Base-by-base conservation (phyloP, 2,888 invertebrate genomes). In the Chromoteleia sp. region DNA sequence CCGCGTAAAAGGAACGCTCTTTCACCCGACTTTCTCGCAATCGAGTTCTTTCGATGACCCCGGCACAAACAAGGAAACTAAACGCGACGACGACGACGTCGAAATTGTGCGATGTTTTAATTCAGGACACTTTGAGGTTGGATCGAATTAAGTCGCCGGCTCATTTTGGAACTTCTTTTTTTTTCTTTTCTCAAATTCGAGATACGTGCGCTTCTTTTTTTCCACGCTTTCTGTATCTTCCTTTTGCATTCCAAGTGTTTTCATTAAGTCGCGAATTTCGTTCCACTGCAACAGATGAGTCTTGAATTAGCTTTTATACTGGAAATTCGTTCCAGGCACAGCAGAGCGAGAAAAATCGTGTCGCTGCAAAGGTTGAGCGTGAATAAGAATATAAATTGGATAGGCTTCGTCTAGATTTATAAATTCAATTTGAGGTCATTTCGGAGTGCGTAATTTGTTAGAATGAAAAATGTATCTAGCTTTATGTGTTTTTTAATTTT, bases 11-110 rank as follows among this genome's bases (percentile, higher is more conserved):
- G 73, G 65, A 67, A 21, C 29, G 25, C 39, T 54, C 33, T 25
- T 48, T 48, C 41, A 50, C 41, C 58, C 36, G 29, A 50, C 56
- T 43, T 68, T 56, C 41, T 41, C 52, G 41, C 43, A 41, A 61
- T 43, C 43, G 63, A 63, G 33, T 65, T 74, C 65, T 65, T 74
- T 17, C 30, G 30, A 41, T 43, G 17, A 45, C 41, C 52, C 15
- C n/a, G 19, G 7, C n/a, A 74, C 75, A 58, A 65, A 75, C 56
- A 65, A 65, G 56, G 74, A 74, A 74, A 56, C 58, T 70, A 19
- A 56, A 15, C 33, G 43, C 39, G 29, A 7, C 21, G 50, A 43
- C 12, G 15, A 58, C 39, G 29, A 7, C 21, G 50, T 30, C 12
- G 15, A 58, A 58, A 58, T 70, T 43, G 54, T 25, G 15, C 36